phyloP scores from a whole-genome alignment of 2,888 invertebrate genomes.

The Polydesmus complanatus region DNA sequence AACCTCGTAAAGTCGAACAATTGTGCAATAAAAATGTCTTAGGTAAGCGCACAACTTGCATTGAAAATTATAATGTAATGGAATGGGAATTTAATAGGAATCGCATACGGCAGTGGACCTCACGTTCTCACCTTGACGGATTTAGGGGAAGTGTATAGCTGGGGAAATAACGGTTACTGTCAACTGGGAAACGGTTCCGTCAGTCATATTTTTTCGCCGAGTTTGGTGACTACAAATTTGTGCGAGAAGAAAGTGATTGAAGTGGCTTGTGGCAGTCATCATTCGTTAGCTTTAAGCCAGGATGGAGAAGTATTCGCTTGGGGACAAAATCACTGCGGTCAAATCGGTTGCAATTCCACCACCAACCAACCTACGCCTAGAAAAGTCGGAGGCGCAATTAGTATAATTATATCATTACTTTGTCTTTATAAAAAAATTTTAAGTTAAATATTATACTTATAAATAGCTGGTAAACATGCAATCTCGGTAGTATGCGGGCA shows the following conservation, averaged over 20 bases:
- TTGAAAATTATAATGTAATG: neutral
- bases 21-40: slow-evolving; percentile 40
- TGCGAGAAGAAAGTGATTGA: slow-evolving; percentile 37
- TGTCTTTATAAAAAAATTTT: too few relatives aligned
- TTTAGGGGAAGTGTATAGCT: slow-evolving; percentile 42
- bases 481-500: slow-evolving; percentile 43
- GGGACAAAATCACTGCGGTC: slow-evolving; percentile 47
- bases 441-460: neutral
- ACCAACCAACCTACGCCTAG: slow-evolving; percentile 41
- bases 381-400: slow-evolving; percentile 35
- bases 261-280: slow-evolving; percentile 45
- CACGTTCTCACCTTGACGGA: slow-evolving; percentile 44
- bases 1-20: slow-evolving; percentile 39
- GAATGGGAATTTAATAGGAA: slow-evolving; percentile 26
- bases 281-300: slow-evolving; percentile 41
- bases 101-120: slow-evolving; percentile 45
- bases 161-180: slow-evolving; percentile 46
- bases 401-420: neutral
- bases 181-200: slow-evolving; percentile 44
- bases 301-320: slow-evolving; percentile 47
- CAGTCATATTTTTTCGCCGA: slow-evolving; percentile 39
- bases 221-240: slow-evolving; percentile 35
- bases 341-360: slow-evolving; percentile 42
- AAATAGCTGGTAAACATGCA: slow-evolving; percentile 33
- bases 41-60: slow-evolving; percentile 24